phyloP scores from a whole-genome alignment of 2,888 invertebrate species.

The Brachycybe producta region DNA sequence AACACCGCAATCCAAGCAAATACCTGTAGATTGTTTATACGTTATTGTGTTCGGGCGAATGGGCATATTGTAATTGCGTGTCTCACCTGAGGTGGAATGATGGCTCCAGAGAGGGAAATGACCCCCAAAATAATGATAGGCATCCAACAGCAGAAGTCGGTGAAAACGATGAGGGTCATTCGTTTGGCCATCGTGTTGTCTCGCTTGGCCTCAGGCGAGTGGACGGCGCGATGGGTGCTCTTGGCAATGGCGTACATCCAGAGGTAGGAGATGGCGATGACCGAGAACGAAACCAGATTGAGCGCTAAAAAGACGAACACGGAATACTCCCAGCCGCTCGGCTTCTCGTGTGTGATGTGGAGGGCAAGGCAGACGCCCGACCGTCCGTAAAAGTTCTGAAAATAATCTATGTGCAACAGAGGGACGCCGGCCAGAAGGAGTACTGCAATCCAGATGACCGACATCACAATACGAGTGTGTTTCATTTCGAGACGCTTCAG shows the following conservation, averaged over 20 bases:
- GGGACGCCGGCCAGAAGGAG: constrained; percentile 31
- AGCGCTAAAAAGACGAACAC: constrained; percentile 41
- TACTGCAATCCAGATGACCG: constrained; percentile 30
- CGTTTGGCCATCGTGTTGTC: constrained; percentile 36
- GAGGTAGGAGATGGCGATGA: constrained; percentile 38
- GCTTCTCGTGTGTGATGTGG: constrained; percentile 40
- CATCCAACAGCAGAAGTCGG: constrained; percentile 42
- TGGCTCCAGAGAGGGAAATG: constrained; percentile 36
- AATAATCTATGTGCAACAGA: constrained; percentile 33
- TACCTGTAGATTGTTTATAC: constrained; percentile 28
- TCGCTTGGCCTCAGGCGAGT: constrained; percentile 29
- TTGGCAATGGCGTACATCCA: constrained; percentile 41
- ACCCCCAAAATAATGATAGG: constrained; percentile 40
- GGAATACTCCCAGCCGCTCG: constrained; percentile 42
- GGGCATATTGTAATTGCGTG: background rate
- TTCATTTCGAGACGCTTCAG: constrained; percentile 29
- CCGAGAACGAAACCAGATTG: constrained; percentile 37
- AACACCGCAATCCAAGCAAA: constrained; percentile 43
- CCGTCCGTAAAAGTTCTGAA: constrained; percentile 39
- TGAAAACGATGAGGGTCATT: constrained; percentile 41
- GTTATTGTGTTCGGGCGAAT: background rate
- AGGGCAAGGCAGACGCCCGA: constrained; percentile 42
- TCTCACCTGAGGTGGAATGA: constrained; percentile 35
- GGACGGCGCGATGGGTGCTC: constrained; percentile 35
- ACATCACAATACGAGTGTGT: constrained; percentile 30